Conservation (phyloP, 2,888 invertebrate species). For the Eilema griseolum region DNA sequence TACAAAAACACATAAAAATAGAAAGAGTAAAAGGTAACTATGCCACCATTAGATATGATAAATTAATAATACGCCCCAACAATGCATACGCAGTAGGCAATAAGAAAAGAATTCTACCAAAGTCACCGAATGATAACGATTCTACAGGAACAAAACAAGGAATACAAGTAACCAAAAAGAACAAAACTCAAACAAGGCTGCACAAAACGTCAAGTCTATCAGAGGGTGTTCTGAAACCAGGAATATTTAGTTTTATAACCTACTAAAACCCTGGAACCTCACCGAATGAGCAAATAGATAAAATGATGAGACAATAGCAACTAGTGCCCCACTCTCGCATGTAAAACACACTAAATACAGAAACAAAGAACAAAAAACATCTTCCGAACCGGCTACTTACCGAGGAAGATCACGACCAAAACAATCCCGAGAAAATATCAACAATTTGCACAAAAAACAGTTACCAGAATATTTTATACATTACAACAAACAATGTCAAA, state of each 20-base stretch:
- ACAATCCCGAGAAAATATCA: not conserved
- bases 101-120: conserved; percentile 6
- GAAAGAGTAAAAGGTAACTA: conserved; percentile 28
- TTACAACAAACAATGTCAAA: not conserved
- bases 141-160: not conserved
- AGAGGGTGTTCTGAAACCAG: conserved; percentile 5
- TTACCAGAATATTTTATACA: not conserved
- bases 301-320: not conserved
- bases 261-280: conserved; percentile 6
- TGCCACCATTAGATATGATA: conserved; percentile 33
- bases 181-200: not conserved
- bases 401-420: too few species aligned
- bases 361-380: not conserved
- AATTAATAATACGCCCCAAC: conserved; percentile 10
- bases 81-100: not conserved
- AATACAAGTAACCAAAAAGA: not conserved
- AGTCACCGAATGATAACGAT: not conserved
- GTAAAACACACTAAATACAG: not conserved
- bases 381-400: too few species aligned
- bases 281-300: not conserved
- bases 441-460: not conserved
- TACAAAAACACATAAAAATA: conserved; percentile 18
- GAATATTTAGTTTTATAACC: conserved; percentile 3
- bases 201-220: conserved; percentile 5
- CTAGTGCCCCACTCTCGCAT: not conserved